Evolutionary conservation across 2,888 invertebrate genomes (phyloP).

Genomic region (Pasiphila rectangulata): DNA sequence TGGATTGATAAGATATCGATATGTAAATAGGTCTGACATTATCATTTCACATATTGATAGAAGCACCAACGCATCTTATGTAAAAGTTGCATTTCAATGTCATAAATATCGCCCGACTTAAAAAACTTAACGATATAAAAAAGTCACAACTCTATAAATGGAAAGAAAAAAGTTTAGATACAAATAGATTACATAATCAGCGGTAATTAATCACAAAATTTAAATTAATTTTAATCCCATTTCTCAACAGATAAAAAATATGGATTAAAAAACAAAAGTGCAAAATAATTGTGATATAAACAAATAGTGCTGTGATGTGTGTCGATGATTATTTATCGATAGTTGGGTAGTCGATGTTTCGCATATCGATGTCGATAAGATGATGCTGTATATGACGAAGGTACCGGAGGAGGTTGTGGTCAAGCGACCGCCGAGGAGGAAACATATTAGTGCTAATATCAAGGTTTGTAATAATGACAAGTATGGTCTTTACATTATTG

Average conservation of each 20-base stretch:
- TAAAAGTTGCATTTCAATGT: slow-evolving; percentile 1
- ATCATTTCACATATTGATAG: slow-evolving; percentile 16
- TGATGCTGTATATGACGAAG: slow-evolving; percentile 72
- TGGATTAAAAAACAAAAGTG: slow-evolving; percentile 1
- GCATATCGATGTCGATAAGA: slow-evolving; percentile 40
- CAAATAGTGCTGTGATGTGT: slow-evolving; percentile 38
- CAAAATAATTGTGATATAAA: slow-evolving; percentile 18
- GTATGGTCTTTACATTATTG: too few species aligned
- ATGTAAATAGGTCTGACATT: slow-evolving; percentile 19
- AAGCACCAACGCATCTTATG: slow-evolving; percentile 5
- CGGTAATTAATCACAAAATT: neutral
- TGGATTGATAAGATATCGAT: slow-evolving; percentile 22
- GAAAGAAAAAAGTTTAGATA: neutral
- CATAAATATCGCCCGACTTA: neutral
- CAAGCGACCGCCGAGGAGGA: slow-evolving; percentile 65
- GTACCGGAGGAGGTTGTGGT: slow-evolving; percentile 59
- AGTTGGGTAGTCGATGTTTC: slow-evolving; percentile 28
- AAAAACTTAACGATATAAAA: neutral
- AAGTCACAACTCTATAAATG: neutral
- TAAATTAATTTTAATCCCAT: neutral
- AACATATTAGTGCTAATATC: slow-evolving; percentile 66
- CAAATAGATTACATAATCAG: neutral
- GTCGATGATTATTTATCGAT: slow-evolving; percentile 24
- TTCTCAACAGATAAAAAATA: neutral
- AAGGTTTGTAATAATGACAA: too few species aligned